Conservation (phyloP, 2,797 vertebrate genomes). For the Dendrocincla tyrannina region DNA sequence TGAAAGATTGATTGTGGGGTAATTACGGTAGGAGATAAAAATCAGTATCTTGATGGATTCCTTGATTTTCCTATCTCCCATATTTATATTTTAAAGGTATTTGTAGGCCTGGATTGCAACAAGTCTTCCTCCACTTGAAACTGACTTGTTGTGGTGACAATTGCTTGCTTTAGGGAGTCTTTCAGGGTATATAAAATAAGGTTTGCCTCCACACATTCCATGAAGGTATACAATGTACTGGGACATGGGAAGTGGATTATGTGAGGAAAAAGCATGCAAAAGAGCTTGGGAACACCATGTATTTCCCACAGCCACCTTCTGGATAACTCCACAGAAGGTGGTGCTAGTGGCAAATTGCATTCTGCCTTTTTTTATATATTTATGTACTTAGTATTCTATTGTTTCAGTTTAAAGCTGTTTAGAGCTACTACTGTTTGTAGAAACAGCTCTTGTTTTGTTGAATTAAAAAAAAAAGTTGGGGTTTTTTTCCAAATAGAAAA, state of each 20-base stretch:
- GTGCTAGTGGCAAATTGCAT: neutral
- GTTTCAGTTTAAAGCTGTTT: neutral
- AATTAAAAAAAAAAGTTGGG: neutral
- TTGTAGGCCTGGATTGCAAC: neutral
- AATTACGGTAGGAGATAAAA: neutral
- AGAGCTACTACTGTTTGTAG: neutral
- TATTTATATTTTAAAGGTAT: neutral
- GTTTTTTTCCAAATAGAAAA: neutral
- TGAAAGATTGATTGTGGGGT: neutral
- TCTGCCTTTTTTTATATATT: neutral
- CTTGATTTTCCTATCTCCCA: neutral
- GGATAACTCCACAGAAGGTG: neutral
- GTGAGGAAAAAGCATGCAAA: neutral
- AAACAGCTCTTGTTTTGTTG: neutral
- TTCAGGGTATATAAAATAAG: neutral
- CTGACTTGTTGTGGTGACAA: neutral
- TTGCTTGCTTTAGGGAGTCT: neutral
- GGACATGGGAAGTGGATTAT: neutral
- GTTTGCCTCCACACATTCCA: neutral
- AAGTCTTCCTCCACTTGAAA: neutral
- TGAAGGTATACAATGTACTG: accelerated
- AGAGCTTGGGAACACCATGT: neutral
- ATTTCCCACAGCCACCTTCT: neutral
- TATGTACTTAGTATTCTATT: neutral
- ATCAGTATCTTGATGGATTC: neutral